phyloP scores from a whole-genome alignment of 2,888 invertebrate genomes.

The Pediacus dermestoides region DNA sequence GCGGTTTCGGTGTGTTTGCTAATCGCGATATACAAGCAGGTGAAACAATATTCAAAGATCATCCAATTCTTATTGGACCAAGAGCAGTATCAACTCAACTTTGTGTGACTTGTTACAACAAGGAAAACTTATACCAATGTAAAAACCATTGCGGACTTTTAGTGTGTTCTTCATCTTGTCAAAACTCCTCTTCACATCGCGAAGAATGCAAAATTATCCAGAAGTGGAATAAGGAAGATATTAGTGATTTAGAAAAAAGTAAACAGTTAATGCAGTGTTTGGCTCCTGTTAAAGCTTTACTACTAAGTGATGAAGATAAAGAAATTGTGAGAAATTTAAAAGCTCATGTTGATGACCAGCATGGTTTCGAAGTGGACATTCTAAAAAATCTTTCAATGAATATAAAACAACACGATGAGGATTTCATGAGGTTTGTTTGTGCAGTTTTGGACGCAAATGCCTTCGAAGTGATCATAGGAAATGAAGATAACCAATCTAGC shows the following conservation, averaged over 20 bases:
- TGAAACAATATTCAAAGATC: constrained; percentile 68
- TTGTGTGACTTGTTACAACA: constrained; percentile 55
- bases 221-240: constrained; percentile 54
- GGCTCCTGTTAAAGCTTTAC: constrained; percentile 50
- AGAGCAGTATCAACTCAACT: constrained; percentile 55
- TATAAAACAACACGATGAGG: constrained; percentile 56
- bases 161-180: no score
- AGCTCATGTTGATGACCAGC: constrained; percentile 54
- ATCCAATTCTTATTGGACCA: constrained; percentile 68
- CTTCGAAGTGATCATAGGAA: constrained; percentile 56
- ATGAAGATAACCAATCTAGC: constrained; percentile 49
- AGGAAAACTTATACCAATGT: constrained; percentile 51
- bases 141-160: no score
- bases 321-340: constrained; percentile 54
- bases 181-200: constrained; percentile 56
- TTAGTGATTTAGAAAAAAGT: neutral
- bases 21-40: constrained; percentile 62
- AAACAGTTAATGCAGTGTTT: constrained; percentile 45
- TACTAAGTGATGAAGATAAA: constrained; percentile 50
- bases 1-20: constrained; percentile 72
- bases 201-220: constrained; percentile 64
- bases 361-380: constrained; percentile 57
- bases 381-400: constrained; percentile 52
- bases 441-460: constrained; percentile 65
- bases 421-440: constrained; percentile 58